These are phyloP conservation scores for Leptodactylus fallax DNA, from an alignment of 2,797 vertebrate genomes.

Conservation along the genomic window DNA sequence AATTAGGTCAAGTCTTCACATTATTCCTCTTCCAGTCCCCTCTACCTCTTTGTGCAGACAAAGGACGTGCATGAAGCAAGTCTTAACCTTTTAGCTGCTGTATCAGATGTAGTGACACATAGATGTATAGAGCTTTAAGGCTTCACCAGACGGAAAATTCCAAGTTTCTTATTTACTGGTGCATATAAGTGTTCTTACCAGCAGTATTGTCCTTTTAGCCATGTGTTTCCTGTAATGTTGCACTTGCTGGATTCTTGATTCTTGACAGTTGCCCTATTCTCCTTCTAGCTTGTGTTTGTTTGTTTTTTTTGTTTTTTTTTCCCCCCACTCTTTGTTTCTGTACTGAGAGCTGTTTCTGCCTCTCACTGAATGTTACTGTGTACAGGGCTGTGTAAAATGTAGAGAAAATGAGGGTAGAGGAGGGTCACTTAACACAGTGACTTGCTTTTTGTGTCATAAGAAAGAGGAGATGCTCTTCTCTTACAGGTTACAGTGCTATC, in stretches of 20 bases:
- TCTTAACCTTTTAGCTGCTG: background rate
- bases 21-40: background rate
- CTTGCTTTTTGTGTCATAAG: too few species aligned
- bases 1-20: constrained; percentile 52
- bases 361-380: too few species aligned
- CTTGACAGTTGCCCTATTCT: too few species aligned
- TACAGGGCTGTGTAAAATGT: too few species aligned
- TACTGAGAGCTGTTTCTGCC: too few species aligned
- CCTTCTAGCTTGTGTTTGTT: too few species aligned
- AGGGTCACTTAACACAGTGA: too few species aligned
- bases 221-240: background rate
- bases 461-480: too few species aligned
- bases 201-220: background rate
- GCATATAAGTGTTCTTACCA: background rate
- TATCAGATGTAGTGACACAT: background rate
- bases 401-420: too few species aligned
- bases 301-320: too few species aligned
- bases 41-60: constrained; percentile 30
- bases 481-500: too few species aligned
- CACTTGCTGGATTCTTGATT: background rate
- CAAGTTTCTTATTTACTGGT: background rate
- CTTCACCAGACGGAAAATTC: background rate
- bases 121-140: background rate
- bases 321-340: too few species aligned
- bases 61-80: background rate